Evolutionary conservation across 2,113 vertebrate genomes (phyloP), one percentile per base, ranked within the genome.

Genomic region (Nestor notabilis): DNA sequence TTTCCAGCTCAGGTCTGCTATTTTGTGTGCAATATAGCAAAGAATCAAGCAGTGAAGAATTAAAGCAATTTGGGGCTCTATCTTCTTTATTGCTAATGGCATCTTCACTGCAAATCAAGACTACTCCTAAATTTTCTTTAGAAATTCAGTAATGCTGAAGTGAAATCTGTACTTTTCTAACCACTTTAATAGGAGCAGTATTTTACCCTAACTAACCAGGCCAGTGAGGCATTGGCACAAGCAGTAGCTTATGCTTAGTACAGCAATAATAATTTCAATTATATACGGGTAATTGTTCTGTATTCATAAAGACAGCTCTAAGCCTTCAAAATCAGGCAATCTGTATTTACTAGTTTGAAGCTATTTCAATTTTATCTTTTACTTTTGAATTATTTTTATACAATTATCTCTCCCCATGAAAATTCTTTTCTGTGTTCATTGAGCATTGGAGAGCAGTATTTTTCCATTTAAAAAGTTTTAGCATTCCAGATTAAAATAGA

Each of bases 301-400:
- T 68, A 31, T 83, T 83, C 75, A 60, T 71, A 72, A 91, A 82
- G 83, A 76, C 23, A 92, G 39, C 15, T 79, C 49, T 93, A 75
- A 93, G 43, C 70, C 75, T 85, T 91, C 41, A 85, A 56, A 94
- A 95, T 72, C 82, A 93, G 61, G 13, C 47, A 85, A 47, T 92
- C 61, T 83, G 10, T 88, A 76, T 85, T 97, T 95, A 72, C 70
- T 69, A 80, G 82, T 94, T 76, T 88, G 75, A 85, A 94, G 41
- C 35, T 66, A 44, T 55, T 91, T 82, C 50, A 90, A 27, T 91
- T 87, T 85, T 91, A 68, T 93, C 81, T 93, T 93, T 77, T 69
- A 69, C 31, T 68, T 93, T 82, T 72, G 47, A 88, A 90, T 88
- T 72, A 56, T 43, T 85, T 83, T 90, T 93, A 17, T 83, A 44